phyloP scores from a whole-genome alignment of 2,888 invertebrate species.

The Argyresthia albistria region DNA sequence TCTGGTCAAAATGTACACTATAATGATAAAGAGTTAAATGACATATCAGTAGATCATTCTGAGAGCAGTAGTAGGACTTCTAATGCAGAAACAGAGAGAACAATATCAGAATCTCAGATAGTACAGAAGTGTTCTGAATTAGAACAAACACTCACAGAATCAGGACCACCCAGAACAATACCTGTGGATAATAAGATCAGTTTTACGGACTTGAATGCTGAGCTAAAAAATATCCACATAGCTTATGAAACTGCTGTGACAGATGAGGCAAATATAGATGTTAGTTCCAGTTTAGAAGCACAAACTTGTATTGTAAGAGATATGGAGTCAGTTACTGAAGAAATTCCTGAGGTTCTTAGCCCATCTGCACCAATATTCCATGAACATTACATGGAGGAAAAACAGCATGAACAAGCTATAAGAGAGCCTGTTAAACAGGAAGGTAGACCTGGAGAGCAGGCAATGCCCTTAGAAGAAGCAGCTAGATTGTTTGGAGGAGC shows the following conservation, averaged over 20 bases:
- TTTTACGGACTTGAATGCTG: not conserved
- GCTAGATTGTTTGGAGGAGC: constrained; percentile 38
- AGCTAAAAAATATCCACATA: not conserved
- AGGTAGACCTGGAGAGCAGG: constrained; percentile 24
- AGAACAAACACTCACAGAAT: not conserved
- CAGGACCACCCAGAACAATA: not conserved
- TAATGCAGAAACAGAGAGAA: not conserved
- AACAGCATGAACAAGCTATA: not conserved
- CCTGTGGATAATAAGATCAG: not conserved
- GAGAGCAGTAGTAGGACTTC: no score
- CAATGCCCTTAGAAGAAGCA: constrained; percentile 47
- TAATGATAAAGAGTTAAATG: not conserved
- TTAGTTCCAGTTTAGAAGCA: not conserved
- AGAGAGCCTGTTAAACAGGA: constrained; percentile 6
- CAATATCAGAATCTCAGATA: not conserved
- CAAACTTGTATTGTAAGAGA: not conserved
- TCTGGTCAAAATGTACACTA: not conserved
- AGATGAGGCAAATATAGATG: not conserved
- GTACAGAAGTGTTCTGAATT: not conserved
- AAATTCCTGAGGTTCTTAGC: not conserved
- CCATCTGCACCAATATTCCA: constrained; percentile 52
- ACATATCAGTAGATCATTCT: not conserved
- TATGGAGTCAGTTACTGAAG: not conserved
- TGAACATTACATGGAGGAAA: constrained; percentile 16
- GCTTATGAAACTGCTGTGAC: not conserved